phyloP scores from a whole-genome alignment of 2,797 vertebrate genomes.

The Merluccius polli region DNA sequence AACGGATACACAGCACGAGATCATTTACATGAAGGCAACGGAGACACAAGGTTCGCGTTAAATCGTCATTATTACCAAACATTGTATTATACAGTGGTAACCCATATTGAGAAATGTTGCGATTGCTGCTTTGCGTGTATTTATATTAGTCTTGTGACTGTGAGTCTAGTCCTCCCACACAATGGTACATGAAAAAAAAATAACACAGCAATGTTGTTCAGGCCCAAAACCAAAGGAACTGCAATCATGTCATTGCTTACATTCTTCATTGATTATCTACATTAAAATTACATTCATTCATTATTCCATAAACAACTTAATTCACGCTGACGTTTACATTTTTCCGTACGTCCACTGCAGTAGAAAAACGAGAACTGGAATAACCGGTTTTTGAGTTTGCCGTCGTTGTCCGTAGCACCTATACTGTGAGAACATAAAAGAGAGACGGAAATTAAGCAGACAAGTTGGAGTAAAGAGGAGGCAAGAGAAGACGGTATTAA shows the following conservation, averaged over 20 bases:
- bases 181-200: neutral
- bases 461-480: neutral
- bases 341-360: neutral
- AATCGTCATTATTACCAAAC: neutral
- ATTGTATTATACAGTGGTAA: neutral
- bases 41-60: neutral
- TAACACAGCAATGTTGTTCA: neutral
- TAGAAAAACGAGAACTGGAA: neutral
- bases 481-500: neutral
- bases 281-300: neutral
- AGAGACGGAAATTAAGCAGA: neutral
- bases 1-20: neutral
- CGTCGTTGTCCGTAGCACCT: neutral
- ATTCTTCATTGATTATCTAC: conserved; percentile 1
- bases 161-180: neutral
- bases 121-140: neutral
- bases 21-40: neutral
- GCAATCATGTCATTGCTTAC: neutral
- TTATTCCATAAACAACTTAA: neutral
- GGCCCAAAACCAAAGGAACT: conserved; percentile 1
- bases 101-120: neutral
- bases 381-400: neutral
- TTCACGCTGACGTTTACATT: too few species aligned
- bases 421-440: neutral
- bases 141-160: neutral